Evolutionary conservation across 2,888 invertebrate species (phyloP), one percentile per base, ranked within the genome.

Genomic region (Drosophila meridionalis): DNA sequence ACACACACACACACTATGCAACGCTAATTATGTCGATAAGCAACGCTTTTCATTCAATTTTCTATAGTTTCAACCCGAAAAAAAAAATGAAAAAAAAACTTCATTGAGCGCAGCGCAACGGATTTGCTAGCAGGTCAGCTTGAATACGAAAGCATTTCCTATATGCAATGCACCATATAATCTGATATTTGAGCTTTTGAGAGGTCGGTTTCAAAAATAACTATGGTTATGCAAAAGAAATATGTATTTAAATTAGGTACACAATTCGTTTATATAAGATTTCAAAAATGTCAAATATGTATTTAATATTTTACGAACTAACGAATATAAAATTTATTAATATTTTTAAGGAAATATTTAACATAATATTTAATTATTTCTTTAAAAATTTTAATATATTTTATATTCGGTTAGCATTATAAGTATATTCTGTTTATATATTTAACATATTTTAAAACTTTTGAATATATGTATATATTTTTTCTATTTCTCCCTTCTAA

Each of bases 11-110:
- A 64, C 48, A 60, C 30, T 53, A 26, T 26, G 36, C 75, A 61
- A 48, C 42, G 32, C 53, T 71, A 71, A 80, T 69, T 68, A 64
- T 53, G 72, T 47, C 65, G 78, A 78, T 78, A 78, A 80, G 78
- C 78, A 36, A 66, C 62, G 78, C 63, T 80, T 78, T 78, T 77
- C 74, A 77, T 78, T 71, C 71, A 76, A 50, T 71, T 67, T 57
- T 78, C 62, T 52, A 40, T 65, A 62, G 66, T 47, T 30, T 42
- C 42, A 9, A 36, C 40, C 52, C 26, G n/a, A n/a, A 43, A 50
- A 5, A 63, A 40, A 30, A 59, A 20, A 20, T 36, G 45, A n/a
- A 20, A 45, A 71, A 63, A 58, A 42, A 56, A 64, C 63, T 65
- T 76, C 71, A 76, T 78, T 74, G 63, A 42, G 30, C 38, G 38